Percentiles rank a stretch among this genome's conserved stretches.
Evolutionary conservation across 1,140 invertebrate species (phyloP).

Genomic region (Neoseiulus cucumeris): DNA sequence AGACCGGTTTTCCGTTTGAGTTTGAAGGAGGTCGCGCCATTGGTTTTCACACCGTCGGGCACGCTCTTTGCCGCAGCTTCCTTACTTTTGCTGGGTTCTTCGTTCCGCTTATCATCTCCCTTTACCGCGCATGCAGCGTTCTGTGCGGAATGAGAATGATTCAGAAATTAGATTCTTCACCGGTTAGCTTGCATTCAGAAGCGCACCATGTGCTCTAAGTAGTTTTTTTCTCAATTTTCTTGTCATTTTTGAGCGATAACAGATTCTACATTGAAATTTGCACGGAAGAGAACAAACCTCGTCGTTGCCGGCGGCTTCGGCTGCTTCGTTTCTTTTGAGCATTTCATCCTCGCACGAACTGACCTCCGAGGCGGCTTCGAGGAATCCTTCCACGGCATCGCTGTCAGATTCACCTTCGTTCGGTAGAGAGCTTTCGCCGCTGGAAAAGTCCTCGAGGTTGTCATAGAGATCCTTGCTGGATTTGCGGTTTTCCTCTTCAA

Average conservation of each 20-base stretch:
- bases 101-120: too few relatives aligned
- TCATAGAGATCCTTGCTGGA: background rate
- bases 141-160: too few relatives aligned
- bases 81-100: too few relatives aligned
- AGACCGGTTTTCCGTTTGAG: slow-evolving; percentile 9
- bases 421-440: background rate
- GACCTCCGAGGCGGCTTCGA: slow-evolving; percentile 5
- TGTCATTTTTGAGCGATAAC: too few relatives aligned
- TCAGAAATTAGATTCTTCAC: too few relatives aligned
- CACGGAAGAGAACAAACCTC: background rate
- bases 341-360: slow-evolving; percentile 4
- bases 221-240: too few relatives aligned
- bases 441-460: slow-evolving; percentile 1
- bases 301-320: background rate
- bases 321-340: background rate
- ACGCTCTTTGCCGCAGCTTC: too few relatives aligned
- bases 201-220: too few relatives aligned
- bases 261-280: too few relatives aligned
- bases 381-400: background rate
- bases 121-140: too few relatives aligned
- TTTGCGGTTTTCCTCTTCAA: background rate
- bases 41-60: background rate
- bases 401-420: background rate
- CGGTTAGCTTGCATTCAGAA: too few relatives aligned
- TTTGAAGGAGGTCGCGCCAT: background rate